Evolutionary conservation across 2,113 vertebrate genomes (phyloP), one percentile per base, ranked within the genome.

Genomic region (Stegostoma tigrinum): DNA sequence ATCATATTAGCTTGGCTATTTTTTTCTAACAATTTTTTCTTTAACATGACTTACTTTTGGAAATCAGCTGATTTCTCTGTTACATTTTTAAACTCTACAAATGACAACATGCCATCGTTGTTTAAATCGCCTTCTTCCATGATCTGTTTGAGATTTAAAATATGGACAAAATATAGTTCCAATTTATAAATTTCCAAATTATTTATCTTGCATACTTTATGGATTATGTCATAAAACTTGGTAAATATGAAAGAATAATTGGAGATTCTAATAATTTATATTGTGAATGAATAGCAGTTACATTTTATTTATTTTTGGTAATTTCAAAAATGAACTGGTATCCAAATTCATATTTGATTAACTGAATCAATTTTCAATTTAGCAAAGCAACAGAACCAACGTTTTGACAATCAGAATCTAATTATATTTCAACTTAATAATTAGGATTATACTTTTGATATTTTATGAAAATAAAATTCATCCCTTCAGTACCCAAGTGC

Each of bases 51-150:
- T 97, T 96, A 97, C 97, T 96, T 97, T 96, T 97, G 96, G 96
- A 97, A 97, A 86, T 97, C 97, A 3, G 97, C 96, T 96, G 96
- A 96, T 94, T 96, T 97, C 72, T 95, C 85, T 96, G 97, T 97
- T 0, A 96, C 97, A 0, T 96, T 96, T 80, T 97, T 97, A 80
- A 97, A 97, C 96, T 97, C 97, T 0, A 96, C 96, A 95, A 97
- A 97, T 45, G 97, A 97, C 75, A 97, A 96, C 97, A 97, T 97
- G 66, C 96, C 96, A 96, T 97, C 97, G 0, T 96, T 96, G 93
- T 97, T 97, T 90, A 97, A 96, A 68, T 97, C 97, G 0, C 96
- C 97, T 87, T 97, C 97, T 0, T 38, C 96, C 96, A 97, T 90
- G 55, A 97, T 96, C 97, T 97, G 96, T n/a, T 94, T 83, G 38